Evolutionary conservation across 2,113 vertebrate genomes (phyloP), one percentile per base, ranked within the genome.

Genomic region (Fukomys damarensis): DNA sequence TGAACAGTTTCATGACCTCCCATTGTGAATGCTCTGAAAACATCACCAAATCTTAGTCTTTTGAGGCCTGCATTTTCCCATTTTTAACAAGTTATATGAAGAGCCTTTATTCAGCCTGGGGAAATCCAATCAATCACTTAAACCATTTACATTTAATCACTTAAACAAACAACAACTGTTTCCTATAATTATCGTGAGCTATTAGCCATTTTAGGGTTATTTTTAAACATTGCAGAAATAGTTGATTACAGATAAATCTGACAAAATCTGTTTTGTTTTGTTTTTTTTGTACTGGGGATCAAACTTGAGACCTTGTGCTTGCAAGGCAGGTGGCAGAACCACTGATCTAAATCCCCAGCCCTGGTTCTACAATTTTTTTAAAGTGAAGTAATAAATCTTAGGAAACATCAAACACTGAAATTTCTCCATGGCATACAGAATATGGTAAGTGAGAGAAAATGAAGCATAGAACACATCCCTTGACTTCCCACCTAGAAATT

Each of bases 361-460:
- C n/a, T 95, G 20, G 20, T 89, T 63, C 49, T 72, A 66, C 2
- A 66, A 24, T 66, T 82, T 89, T 87, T 63, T 54, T 0, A 43
- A 59, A 72, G 38, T 10, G 77, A 89, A 14, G 61, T 26, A 86
- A 28, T 24, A 76, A 9, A 90, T 83, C 49, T 91, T 38, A 74
- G 65, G 49, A 94, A 68, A 56, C n/a, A 85, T 82, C 16, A 94
- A 86, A 91, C 11, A 83, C 2, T 91, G 76, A 76, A 70, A 54
- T 89, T 83, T 89, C 26, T 54, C 38, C 32, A 93, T 19, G 20
- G 86, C 30, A 79, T 28, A 49, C 13, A 77, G 11, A 74, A 59
- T 92, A 77, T 41, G 12, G 24, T 63, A 87, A 30, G 30, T 59
- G 30, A 94, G 38, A 35, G 59, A 22, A 85, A 89, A 35, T 59